Conservation (phyloP, 2,888 invertebrate species). For the Agrilus biguttatus region DNA sequence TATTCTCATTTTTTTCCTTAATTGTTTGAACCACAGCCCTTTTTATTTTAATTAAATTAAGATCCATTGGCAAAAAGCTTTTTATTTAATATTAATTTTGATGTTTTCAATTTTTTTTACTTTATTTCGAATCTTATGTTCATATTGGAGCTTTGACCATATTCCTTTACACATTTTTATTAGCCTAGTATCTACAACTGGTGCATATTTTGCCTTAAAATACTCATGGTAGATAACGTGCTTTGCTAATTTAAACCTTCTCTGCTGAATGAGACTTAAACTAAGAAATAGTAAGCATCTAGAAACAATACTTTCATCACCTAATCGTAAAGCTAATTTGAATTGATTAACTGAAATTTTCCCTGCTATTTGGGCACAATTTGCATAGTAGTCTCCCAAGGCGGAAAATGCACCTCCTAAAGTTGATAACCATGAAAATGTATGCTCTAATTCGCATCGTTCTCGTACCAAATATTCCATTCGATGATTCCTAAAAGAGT, state of each 20-base stretch:
- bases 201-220: constrained; percentile 25
- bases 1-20: too few relatives aligned
- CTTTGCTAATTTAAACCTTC: constrained; percentile 47
- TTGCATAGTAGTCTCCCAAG: constrained; percentile 71
- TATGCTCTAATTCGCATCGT: constrained; percentile 62
- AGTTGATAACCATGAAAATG: constrained; percentile 91
- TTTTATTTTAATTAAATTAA: constrained; percentile 1
- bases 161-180: constrained; percentile 75
- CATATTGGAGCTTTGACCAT: constrained; percentile 67
- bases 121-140: constrained; percentile 21
- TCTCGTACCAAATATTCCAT: constrained; percentile 39
- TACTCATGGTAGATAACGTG: constrained; percentile 45
- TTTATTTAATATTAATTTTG: constrained; percentile 2
- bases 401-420: constrained; percentile 94
- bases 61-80: constrained; percentile 2
- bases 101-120: constrained; percentile 9
- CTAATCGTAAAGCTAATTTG: constrained; percentile 61
- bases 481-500: constrained; percentile 35
- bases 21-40: too few relatives aligned
- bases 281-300: constrained; percentile 79
- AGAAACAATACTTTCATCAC: constrained; percentile 67
- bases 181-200: constrained; percentile 44
- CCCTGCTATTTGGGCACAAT: constrained; percentile 77
- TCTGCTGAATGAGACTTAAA: constrained; percentile 75
- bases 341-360: constrained; percentile 77